Conservation (phyloP, 1,140 invertebrate species). For the Stenopsyche tienmushanensis region DNA sequence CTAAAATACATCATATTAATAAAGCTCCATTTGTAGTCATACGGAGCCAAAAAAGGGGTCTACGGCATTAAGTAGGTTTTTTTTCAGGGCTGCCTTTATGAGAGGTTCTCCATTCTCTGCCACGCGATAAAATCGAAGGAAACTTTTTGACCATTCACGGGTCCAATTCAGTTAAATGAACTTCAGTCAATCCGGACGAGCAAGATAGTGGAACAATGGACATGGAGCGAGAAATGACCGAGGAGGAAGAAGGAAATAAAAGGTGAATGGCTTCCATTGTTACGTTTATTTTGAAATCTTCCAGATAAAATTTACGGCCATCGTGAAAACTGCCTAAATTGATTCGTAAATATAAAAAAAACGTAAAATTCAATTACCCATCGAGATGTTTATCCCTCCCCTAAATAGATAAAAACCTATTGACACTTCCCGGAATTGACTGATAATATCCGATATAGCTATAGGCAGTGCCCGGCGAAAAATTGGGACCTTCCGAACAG, state of each 20-base stretch:
- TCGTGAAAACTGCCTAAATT: slow-evolving; percentile 22
- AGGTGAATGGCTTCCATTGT: slow-evolving; percentile 21
- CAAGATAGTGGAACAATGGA: slow-evolving; percentile 19
- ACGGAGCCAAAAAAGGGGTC: too few species aligned
- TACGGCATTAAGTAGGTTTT: too few species aligned
- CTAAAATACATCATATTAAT: too few species aligned
- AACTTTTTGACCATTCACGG: slow-evolving; percentile 20
- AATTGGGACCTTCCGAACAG: too few species aligned
- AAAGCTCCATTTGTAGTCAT: too few species aligned
- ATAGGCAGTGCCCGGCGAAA: too few species aligned
- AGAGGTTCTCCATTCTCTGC: too few species aligned
- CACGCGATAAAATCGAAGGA: slow-evolving; percentile 2
- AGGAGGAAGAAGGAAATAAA: slow-evolving; percentile 8
- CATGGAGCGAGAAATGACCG: slow-evolving; percentile 4
- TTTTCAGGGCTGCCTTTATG: too few species aligned
- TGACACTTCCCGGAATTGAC: too few species aligned
- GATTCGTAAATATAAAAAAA: slow-evolving; percentile 4
- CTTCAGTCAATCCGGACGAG: slow-evolving; percentile 14
- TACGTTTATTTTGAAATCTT: slow-evolving; percentile 11
- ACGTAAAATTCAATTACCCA: background rate
- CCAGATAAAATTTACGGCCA: slow-evolving; percentile 20
- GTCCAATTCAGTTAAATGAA: slow-evolving; percentile 11
- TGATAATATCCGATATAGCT: too few species aligned
- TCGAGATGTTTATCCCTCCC: background rate
- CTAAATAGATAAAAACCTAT: too few species aligned